Evolutionary conservation across 2,113 vertebrate genomes (phyloP).

Genomic region (Tympanuchus pallidicinctus): DNA sequence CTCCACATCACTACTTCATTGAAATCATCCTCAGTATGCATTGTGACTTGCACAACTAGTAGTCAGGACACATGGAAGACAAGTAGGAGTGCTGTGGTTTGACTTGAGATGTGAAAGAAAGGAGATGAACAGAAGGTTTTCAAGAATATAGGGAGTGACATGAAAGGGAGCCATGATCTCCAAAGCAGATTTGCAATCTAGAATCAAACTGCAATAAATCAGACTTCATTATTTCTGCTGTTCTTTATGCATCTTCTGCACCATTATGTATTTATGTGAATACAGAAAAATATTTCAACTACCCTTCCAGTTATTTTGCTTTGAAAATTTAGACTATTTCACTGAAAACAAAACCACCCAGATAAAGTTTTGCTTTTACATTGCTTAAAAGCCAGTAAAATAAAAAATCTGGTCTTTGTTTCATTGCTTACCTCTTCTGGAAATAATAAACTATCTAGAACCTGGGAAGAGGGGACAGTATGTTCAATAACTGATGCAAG

Average conservation of each 20-base stretch:
- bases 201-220: neutral
- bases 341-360: neutral
- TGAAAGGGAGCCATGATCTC: neutral
- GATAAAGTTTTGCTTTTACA: neutral
- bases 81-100: neutral
- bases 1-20: neutral
- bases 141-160: neutral
- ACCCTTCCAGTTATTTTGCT: neutral
- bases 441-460: neutral
- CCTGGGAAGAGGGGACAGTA: neutral
- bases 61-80: too few species aligned
- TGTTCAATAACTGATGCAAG: neutral
- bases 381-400: neutral
- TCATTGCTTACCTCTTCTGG: neutral
- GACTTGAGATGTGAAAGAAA: neutral
- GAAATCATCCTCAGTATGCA: neutral
- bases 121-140: neutral
- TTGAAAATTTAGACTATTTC: neutral
- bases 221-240: neutral
- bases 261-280: neutral
- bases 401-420: neutral
- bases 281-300: neutral
- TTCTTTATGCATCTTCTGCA: neutral
- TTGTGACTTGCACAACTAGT: neutral
- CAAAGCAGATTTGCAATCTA: neutral